Base-by-base conservation (phyloP, 2,113 vertebrate species). In the Narcine bancroftii region DNA sequence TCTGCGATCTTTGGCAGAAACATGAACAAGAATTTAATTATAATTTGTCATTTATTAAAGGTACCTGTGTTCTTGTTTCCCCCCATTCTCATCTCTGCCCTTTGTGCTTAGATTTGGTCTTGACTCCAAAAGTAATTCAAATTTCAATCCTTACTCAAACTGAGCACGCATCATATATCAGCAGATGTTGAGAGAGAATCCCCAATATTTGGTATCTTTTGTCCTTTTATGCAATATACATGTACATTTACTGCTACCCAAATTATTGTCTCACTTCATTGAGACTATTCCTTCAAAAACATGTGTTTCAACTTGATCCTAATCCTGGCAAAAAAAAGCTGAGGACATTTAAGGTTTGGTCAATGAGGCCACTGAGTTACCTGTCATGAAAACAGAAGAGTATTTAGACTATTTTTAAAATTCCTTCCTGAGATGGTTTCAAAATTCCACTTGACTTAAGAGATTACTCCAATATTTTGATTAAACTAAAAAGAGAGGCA, bases 341-440 rank as follows among this genome's bases (percentile, higher is more conserved):
- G n/a, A 45, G 36, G 79, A n/a, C 42, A 39, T 26, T 91, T 39
- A 21, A 29, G 69, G 19, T 11, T 66, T 69, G 15, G 60, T 66
- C 36, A 91, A 10, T 29, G 39, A 6, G 19, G 24, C 39, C 63
- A 21, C 39, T 13, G 26, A 81, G 33, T 63, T 4, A 9, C 13
- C 53, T 87, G 53, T 5, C 53, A 33, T 36, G 33, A 60, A 87
- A 87, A 17, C 2, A 63, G 6, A 87, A 19, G 53, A 60, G 17
- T 87, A 63, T 63, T 60, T n/a, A 87, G 53, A n/a, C 81, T 17
- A 63, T 56, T 63, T n/a, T 53, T n/a, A 87, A 66, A 91, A 91
- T 91, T 91, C 39, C 21, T 66, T 9, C 24, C 60, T 66, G 24
- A 66, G 36, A 45, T 45, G 36, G 39, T 45, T 89, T 91, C 60